Percentiles rank a stretch among this genome's conserved stretches.
Evolutionary conservation across 2,888 invertebrate genomes (phyloP).

Genomic region (Drosophila paranaensis): DNA sequence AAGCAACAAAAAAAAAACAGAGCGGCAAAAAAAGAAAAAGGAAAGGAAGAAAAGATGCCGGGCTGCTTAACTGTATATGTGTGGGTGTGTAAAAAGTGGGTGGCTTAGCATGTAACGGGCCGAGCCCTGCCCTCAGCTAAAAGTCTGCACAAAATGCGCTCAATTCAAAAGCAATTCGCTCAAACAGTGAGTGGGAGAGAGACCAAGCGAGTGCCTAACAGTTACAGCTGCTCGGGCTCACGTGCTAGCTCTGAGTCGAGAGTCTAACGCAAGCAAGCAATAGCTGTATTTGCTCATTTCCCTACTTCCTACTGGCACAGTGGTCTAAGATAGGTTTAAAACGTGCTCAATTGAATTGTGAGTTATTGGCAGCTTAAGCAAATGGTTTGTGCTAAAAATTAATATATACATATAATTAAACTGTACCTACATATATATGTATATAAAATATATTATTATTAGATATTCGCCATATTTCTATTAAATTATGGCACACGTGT

Average conservation of each 20-base stretch:
- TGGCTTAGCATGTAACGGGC: constrained; percentile 30
- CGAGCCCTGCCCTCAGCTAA: constrained; percentile 35
- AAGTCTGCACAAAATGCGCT: constrained; percentile 72
- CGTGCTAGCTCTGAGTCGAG: neutral
- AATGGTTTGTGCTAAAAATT: neutral
- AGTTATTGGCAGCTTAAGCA: too few relatives aligned
- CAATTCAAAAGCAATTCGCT: constrained; percentile 22
- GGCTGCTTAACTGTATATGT: constrained; percentile 5
- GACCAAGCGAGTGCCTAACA: neutral
- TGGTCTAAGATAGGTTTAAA: neutral
- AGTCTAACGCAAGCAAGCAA: neutral
- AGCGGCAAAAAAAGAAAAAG: constrained; percentile 17
- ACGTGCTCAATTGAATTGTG: neutral
- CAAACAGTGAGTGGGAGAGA: neutral
- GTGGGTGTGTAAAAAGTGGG: constrained; percentile 21
- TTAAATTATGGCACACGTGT: too few relatives aligned
- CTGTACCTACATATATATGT: neutral
- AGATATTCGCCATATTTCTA: too few relatives aligned
- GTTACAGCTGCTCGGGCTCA: constrained; percentile 1
- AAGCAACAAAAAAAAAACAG: constrained; percentile 11
- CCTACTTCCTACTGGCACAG: neutral
- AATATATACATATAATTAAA: neutral
- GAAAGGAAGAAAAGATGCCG: constrained; percentile 45
- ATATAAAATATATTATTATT: too few relatives aligned
- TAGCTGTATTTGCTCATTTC: neutral